Conservation (phyloP, 2,888 invertebrate species). For the Willowsia nigromaculata region DNA sequence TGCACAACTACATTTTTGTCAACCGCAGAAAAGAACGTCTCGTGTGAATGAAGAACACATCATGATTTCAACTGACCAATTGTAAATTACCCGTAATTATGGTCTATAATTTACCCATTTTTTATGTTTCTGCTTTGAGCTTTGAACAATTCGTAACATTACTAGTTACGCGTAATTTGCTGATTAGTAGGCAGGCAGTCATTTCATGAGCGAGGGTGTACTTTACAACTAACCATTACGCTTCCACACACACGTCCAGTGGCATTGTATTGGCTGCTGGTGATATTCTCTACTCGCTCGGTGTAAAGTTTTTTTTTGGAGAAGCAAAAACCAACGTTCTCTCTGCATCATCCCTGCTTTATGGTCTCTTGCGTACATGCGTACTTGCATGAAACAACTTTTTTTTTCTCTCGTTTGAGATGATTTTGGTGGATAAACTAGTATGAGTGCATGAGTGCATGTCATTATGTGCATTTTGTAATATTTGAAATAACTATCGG, state of each 20-base stretch:
- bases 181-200: constrained; percentile 50
- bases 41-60: too few species aligned
- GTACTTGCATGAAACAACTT: constrained; percentile 17
- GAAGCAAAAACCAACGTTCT: neutral
- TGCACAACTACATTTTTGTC: neutral
- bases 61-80: too few species aligned
- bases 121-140: neutral
- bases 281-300: constrained; percentile 9
- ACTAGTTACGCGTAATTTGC: constrained; percentile 49
- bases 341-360: neutral
- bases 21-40: too few species aligned
- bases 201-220: constrained; percentile 47
- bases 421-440: neutral
- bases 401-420: neutral
- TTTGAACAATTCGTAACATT: neutral
- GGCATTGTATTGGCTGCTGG: constrained; percentile 48
- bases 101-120: neutral
- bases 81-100: neutral
- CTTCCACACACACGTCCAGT: constrained; percentile 46
- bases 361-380: constrained; percentile 24
- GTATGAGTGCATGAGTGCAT: constrained; percentile 42
- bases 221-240: constrained; percentile 45
- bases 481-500: neutral
- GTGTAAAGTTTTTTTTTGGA: neutral
- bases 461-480: constrained; percentile 43